Evolutionary conservation across 1,140 invertebrate species (phyloP), one percentile per base, ranked within the genome.

Genomic region (Lepidostoma basale): DNA sequence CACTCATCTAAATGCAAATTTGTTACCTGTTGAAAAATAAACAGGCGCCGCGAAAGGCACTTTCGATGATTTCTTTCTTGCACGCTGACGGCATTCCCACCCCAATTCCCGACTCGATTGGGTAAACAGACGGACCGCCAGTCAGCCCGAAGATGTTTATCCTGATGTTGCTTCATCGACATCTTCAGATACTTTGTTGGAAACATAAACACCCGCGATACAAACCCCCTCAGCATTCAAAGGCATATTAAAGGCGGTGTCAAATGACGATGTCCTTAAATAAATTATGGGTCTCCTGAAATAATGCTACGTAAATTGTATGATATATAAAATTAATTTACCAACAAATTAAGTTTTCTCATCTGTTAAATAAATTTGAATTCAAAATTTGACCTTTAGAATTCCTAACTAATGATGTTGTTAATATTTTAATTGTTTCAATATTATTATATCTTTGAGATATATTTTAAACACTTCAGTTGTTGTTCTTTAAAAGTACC

Each of bases 111-210:
- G 14, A 10, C 16, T 39, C 6, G 45, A 65, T 65, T 10, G 49
- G 54, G 52, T 68, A 71, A 71, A 68, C 68, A 65, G 68, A 71
- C 65, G 65, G 40, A 47, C 39, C 60, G 26, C 23, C 23, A 60
- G 40, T 16, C 49, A 58, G 63, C 28, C 47, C 30, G 14, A 16
- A 63, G 54, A 56, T 68, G 69, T 71, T 71, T 71, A 56, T 59
- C 63, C 40, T 70, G 62, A 40, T 67, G 69, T 70, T 67, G 69
- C 64, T 60, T 70, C 59, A 60, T 63, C 58, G 68, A 70, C 62
- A 56, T 62, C 47, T 59, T 67, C 12, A 36, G 63, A 67, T 63
- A 70, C 49, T 67, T 70, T 70, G 40, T 67, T 67, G 42, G 12
- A 28, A 70, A 67, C 39, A 67, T 47, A 70, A 70, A 70, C 64